Base-by-base conservation (phyloP, 2,888 invertebrate genomes). In the Sminthurides aquaticus region DNA sequence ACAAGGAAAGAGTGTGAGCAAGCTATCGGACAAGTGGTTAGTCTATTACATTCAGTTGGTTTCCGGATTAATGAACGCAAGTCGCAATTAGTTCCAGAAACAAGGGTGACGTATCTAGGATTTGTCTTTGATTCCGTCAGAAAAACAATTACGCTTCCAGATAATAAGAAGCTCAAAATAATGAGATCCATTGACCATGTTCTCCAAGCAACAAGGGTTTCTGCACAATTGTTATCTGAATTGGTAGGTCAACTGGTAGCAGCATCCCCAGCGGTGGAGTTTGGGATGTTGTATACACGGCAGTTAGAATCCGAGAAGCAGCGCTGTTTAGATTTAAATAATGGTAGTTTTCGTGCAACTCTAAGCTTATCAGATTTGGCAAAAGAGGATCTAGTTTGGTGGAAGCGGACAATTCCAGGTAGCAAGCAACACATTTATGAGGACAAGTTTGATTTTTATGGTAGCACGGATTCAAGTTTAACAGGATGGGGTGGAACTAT, bases 71-170 rank as follows among this genome's bases (percentile, higher is more conserved):
- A 29, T 56, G 8, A n/a, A 8, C 43, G 43, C 34, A n/a, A n/a
- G 1, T 43, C 24, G 25, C 1, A n/a, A 20, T 20, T 55, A 2
- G 20, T 29, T 11, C 61, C 61, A 1, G 8, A 2, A 15, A 22
- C 20, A 5, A 43, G 2, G 8, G 29, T 56, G 11, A 43, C n/a
- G 48, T 62, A 56, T 56, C 28, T 62, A 2, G 62, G 62, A 3
- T 62, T 62, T 48, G n/a, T 56, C 1, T 62, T 56, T 56, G 15
- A 62, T 55, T 24, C 56, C 1, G 24, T 2, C 25, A 5, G 2
- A 1, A 62, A 56, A 56, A 62, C 2, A 2, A 55, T 54, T 28
- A 8, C 55, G 18, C 28, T 61, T 15, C 61, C 61, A 3, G 18
- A 27, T 3, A 8, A 18, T 1, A 61, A 61, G 25, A 24, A 2